Percentiles rank a stretch among this genome's conserved stretches.
Evolutionary conservation across 2,797 vertebrate genomes (phyloP).

Genomic region (Delichon dasypus): DNA sequence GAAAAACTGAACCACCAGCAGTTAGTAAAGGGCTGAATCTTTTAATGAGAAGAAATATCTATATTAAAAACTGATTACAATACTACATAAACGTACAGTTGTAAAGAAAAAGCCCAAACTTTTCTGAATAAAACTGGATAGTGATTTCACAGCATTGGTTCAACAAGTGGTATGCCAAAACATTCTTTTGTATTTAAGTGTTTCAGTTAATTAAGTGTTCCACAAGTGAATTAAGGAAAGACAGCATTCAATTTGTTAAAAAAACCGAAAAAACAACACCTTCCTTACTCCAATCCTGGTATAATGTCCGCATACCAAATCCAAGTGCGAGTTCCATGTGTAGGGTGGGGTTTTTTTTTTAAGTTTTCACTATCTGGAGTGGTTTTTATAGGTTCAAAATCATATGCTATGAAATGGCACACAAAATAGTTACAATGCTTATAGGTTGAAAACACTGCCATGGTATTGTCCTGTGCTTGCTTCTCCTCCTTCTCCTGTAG

Average conservation of each 20-base stretch:
- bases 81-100: not conserved
- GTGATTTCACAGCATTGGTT: not conserved
- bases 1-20: not conserved
- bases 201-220: not conserved
- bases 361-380: not conserved
- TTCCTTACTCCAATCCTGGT: not conserved
- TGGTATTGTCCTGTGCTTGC: not conserved
- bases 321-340: not conserved
- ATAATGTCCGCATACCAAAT: not conserved
- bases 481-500: not conserved
- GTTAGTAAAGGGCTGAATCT: not conserved
- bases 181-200: not conserved
- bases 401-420: not conserved
- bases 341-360: not conserved
- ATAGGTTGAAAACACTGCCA: not conserved
- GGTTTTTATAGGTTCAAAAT: not conserved
- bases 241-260: not conserved
- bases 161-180: not conserved
- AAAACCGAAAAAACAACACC: not conserved
- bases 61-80: not conserved
- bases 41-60: not conserved
- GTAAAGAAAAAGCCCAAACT: not conserved
- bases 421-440: not conserved
- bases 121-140: not conserved
- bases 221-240: not conserved